These are phyloP conservation scores for Stenodera caucasica DNA, from an alignment of 2,888 invertebrate genomes.

Conservation along the genomic window DNA sequence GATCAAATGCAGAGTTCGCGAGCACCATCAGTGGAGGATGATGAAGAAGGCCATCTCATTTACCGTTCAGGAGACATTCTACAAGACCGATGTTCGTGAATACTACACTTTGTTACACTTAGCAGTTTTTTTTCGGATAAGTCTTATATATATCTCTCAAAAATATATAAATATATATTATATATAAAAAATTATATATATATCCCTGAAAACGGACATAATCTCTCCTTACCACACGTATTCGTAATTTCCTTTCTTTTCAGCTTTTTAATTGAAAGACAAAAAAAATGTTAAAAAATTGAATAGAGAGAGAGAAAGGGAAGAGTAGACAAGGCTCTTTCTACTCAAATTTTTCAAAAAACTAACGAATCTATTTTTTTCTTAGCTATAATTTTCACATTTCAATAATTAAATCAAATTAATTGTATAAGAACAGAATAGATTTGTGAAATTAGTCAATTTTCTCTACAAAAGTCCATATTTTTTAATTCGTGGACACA, in stretches of 20 bases:
- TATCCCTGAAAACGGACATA: conserved; percentile 31
- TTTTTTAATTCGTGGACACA: neutral
- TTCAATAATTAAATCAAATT: neutral
- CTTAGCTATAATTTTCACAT: neutral
- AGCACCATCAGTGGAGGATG: conserved; percentile 96
- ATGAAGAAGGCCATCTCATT: conserved; percentile 99
- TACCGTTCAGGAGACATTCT: conserved; percentile 99
- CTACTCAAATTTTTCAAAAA: conserved; percentile 34
- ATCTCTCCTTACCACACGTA: conserved; percentile 35
- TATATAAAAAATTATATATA: neutral
- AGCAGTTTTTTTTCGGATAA: conserved; percentile 48
- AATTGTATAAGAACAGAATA: neutral
- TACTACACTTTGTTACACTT: conserved; percentile 58
- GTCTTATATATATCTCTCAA: conserved; percentile 42
- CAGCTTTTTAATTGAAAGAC: conserved; percentile 32
- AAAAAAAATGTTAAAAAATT: neutral
- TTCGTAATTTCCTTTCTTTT: conserved; percentile 43
- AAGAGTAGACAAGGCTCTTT: conserved; percentile 21
- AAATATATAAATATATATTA: conserved; percentile 13
- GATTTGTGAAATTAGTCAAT: conserved; percentile 18
- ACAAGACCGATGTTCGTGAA: conserved; percentile 99
- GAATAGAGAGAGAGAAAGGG: conserved; percentile 9
- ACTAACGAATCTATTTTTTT: neutral
- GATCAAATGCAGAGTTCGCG: conserved; percentile 71
- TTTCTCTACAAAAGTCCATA: neutral